Evolutionary conservation across 1,140 invertebrate genomes (phyloP).

Genomic region (Hyphantria cunea): DNA sequence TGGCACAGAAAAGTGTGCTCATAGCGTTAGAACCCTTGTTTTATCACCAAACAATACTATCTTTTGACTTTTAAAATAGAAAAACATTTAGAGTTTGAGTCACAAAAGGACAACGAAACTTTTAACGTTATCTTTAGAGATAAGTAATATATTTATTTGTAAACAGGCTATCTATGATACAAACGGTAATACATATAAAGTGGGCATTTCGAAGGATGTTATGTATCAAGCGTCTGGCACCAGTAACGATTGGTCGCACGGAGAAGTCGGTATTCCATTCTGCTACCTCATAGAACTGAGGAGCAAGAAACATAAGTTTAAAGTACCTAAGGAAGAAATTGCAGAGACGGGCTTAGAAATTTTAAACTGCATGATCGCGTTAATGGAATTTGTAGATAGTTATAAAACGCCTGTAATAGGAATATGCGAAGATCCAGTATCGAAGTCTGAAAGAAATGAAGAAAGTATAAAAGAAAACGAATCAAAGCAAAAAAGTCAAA

Average conservation of each 20-base stretch:
- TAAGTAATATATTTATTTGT: neutral
- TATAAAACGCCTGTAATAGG: constrained; percentile 1
- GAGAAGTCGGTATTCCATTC: constrained; percentile 83
- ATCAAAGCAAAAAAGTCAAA: neutral
- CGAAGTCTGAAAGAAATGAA: neutral
- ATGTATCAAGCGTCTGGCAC: constrained; percentile 84
- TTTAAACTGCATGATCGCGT: constrained; percentile 83
- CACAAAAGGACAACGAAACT: neutral
- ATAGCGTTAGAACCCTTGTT: too few species aligned
- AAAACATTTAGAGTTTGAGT: neutral
- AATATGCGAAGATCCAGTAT: neutral
- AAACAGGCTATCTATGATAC: constrained; percentile 64
- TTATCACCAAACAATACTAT: neutral
- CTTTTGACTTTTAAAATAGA: neutral
- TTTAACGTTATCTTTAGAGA: neutral
- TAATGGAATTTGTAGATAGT: constrained; percentile 80
- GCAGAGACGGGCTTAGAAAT: constrained; percentile 85
- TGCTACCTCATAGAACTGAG: constrained; percentile 88
- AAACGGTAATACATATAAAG: constrained; percentile 67
- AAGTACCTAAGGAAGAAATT: constrained; percentile 87
- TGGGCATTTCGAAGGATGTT: constrained; percentile 68
- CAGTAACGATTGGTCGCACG: constrained; percentile 87
- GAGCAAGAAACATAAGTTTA: constrained; percentile 84
- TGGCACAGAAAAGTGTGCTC: too few species aligned
- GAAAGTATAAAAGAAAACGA: neutral